Conservation (phyloP, 2,888 invertebrate species). For the Sphinx pinastri region DNA sequence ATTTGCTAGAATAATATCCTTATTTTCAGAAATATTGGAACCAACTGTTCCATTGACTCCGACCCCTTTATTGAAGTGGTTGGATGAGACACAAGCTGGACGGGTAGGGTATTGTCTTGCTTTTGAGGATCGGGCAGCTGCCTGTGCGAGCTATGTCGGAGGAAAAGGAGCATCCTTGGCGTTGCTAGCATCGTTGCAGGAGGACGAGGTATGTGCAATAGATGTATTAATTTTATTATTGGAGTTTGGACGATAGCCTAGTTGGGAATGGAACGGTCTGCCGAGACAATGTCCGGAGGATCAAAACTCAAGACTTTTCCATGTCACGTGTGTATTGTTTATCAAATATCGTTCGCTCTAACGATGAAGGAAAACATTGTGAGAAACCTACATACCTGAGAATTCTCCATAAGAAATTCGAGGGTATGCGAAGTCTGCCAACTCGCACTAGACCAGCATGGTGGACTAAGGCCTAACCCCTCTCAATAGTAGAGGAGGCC, state of each 20-base stretch:
- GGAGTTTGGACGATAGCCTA: background rate
- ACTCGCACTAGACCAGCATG: too few relatives aligned
- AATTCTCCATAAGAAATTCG: too few relatives aligned
- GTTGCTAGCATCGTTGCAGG: constrained; percentile 76
- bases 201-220: constrained; percentile 64
- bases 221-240: background rate
- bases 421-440: too few relatives aligned
- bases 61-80: constrained; percentile 56
- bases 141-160: constrained; percentile 85
- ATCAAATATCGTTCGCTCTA: too few relatives aligned
- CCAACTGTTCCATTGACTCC: constrained; percentile 45
- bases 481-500: too few relatives aligned
- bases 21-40: constrained; percentile 41
- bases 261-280: background rate
- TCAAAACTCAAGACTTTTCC: too few relatives aligned
- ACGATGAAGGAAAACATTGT: too few relatives aligned
- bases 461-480: too few relatives aligned
- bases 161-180: constrained; percentile 92
- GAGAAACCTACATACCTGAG: too few relatives aligned
- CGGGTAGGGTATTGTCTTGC: constrained; percentile 61
- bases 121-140: constrained; percentile 77
- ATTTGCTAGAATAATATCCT: background rate
- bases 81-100: constrained; percentile 51
- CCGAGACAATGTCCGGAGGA: too few relatives aligned
- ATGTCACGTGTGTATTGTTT: too few relatives aligned